These are phyloP conservation scores for Ophioninae sp. DNA, from an alignment of 2,888 invertebrate species.

Conservation along the genomic window DNA sequence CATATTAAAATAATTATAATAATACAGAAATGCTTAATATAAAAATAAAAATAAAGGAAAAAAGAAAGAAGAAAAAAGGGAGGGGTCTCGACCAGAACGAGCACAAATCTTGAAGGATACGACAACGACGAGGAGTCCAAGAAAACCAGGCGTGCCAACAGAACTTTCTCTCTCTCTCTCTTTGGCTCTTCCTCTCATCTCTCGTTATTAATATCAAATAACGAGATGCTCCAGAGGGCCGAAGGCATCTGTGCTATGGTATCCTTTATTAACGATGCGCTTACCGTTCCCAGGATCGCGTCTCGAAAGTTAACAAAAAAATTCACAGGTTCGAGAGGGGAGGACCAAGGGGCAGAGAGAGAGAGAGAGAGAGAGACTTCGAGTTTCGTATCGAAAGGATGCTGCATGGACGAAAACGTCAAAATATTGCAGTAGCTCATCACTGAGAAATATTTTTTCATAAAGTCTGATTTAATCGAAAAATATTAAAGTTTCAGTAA, in stretches of 20 bases:
- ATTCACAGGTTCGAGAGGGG: constrained; percentile 42
- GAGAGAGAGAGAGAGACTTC: constrained; percentile 27
- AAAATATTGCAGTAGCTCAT: constrained; percentile 1
- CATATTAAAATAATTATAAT: no score
- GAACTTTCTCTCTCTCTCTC: constrained; percentile 45
- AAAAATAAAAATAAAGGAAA: constrained; percentile 14
- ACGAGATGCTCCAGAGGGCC: constrained; percentile 76
- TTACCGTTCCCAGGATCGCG: constrained; percentile 66
- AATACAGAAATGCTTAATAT: not conserved
- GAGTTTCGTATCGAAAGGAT: constrained; percentile 35
- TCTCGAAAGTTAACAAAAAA: constrained; percentile 64
- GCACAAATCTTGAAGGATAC: constrained; percentile 56
- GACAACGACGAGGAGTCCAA: constrained; percentile 55
- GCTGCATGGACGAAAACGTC: constrained; percentile 39
- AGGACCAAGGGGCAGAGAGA: constrained; percentile 18
- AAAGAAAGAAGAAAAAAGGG: constrained; percentile 43
- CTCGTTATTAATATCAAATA: constrained; percentile 80
- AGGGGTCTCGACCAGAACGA: constrained; percentile 43
- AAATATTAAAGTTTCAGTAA: no score
- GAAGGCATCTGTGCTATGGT: constrained; percentile 76
- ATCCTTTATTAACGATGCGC: constrained; percentile 80
- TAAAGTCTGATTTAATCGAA: constrained; percentile 1
- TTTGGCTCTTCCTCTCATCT: constrained; percentile 42
- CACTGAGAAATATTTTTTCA: constrained; percentile 32
- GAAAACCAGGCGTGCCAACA: constrained; percentile 57